Evolutionary conservation across 2,113 vertebrate species (phyloP).

Genomic region (Myotis yumanensis): DNA sequence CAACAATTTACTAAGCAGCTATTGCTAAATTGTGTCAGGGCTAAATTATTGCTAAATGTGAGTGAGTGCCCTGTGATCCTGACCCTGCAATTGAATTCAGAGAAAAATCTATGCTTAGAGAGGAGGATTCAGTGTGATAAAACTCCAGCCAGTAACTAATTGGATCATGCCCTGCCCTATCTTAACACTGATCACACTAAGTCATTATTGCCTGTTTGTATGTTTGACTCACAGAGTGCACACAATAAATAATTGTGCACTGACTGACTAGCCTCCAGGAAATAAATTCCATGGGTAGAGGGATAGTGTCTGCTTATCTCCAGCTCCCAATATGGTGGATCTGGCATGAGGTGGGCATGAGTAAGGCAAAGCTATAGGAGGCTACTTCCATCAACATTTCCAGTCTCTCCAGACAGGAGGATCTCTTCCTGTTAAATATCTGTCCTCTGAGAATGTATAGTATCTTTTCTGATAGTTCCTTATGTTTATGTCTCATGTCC

Average conservation of each 20-base stretch:
- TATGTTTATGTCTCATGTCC: neutral
- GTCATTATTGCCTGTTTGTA: neutral
- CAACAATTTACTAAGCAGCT: neutral
- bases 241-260: neutral
- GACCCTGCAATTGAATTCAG: constrained; percentile 25
- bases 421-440: neutral
- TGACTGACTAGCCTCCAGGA: neutral
- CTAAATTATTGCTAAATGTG: neutral
- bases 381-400: neutral
- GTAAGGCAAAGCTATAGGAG: neutral
- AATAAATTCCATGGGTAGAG: neutral
- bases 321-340: neutral
- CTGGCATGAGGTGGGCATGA: neutral
- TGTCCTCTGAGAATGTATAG: neutral
- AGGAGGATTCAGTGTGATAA: neutral
- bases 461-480: neutral
- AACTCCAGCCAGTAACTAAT: neutral
- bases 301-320: neutral
- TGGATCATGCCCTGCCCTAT: neutral
- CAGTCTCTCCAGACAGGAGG: neutral
- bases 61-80: neutral
- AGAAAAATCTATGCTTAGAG: neutral
- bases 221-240: neutral
- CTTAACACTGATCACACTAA: neutral
- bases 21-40: neutral